Conservation (phyloP, 1,140 invertebrate genomes). For the Zaprionus capensis region DNA sequence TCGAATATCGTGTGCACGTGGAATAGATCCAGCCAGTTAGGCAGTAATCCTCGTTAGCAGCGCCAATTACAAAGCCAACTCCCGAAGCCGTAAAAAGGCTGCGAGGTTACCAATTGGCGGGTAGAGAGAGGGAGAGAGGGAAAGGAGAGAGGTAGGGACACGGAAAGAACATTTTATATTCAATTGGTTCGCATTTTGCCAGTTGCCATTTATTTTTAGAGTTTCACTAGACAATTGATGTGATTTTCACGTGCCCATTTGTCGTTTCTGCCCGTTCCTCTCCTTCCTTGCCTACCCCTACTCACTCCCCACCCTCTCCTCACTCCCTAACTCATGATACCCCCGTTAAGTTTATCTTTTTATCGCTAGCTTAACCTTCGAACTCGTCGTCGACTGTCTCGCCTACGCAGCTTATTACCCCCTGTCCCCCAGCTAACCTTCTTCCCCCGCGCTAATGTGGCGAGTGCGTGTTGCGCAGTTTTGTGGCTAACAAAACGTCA, state of each 20-base stretch:
- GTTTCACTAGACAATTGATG: constrained; percentile 76
- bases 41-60: constrained; percentile 57
- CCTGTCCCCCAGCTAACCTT: background rate
- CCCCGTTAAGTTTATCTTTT: constrained; percentile 65
- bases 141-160: background rate
- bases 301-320: too few species aligned
- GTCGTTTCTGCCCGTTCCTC: constrained; percentile 45
- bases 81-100: constrained; percentile 31
- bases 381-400: constrained; percentile 49
- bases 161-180: constrained; percentile 80
- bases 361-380: constrained; percentile 74
- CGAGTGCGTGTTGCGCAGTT: constrained; percentile 71
- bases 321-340: background rate
- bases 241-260: constrained; percentile 77
- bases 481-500: constrained; percentile 74
- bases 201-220: constrained; percentile 53
- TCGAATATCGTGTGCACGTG: constrained; percentile 32
- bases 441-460: constrained; percentile 53
- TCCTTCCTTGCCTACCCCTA: background rate
- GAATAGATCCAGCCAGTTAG: constrained; percentile 25
- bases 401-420: constrained; percentile 21
- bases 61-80: constrained; percentile 50
- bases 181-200: constrained; percentile 60
- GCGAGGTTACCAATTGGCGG: background rate
- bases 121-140: background rate